Evolutionary conservation across 2,888 invertebrate species (phyloP), one percentile per base, ranked within the genome.

Genomic region (Spialia ferax): DNA sequence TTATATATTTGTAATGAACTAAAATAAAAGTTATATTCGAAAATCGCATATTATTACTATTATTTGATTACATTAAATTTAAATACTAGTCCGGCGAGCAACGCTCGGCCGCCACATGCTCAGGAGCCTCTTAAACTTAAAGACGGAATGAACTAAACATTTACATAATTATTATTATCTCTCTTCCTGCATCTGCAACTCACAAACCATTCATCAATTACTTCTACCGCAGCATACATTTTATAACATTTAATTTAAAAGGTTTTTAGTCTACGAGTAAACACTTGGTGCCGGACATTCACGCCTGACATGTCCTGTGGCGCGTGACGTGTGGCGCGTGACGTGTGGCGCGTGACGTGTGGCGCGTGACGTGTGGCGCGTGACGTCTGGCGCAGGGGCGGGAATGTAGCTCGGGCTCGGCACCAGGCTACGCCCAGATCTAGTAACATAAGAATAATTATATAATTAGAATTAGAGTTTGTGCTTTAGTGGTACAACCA

Each of bases 401-500:
- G 15, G 22, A 11, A 52, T 23, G 23, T 52, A 45, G 29, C 26
- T 10, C 48, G 1, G 8, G 52, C 56, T 13, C 35, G 68, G 29
- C 26, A 18, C 64, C 22, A 18, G 15, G 63, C 70, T 78, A 82
- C 73, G 82, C 84, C 84, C 84, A 84, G 76, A 85, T 81, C 83
- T 84, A 82, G 3, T 73, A 57, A 56, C 1, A n/a, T 11, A 42
- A 42, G n/a, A 2, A 42, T n/a, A 42, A n/a, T n/a, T n/a, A n/a
- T n/a, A n/a, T n/a, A n/a, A n/a, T n/a, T n/a, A n/a, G n/a, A n/a
- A n/a, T n/a, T n/a, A n/a, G n/a, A n/a, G n/a, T n/a, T n/a, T n/a
- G n/a, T n/a, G n/a, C n/a, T n/a, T n/a, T n/a, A n/a, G n/a, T n/a
- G n/a, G n/a, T n/a, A n/a, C n/a, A n/a, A n/a, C n/a, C n/a, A n/a